phyloP scores from a whole-genome alignment of 2,113 vertebrate genomes.

The Heliornis fulica region DNA sequence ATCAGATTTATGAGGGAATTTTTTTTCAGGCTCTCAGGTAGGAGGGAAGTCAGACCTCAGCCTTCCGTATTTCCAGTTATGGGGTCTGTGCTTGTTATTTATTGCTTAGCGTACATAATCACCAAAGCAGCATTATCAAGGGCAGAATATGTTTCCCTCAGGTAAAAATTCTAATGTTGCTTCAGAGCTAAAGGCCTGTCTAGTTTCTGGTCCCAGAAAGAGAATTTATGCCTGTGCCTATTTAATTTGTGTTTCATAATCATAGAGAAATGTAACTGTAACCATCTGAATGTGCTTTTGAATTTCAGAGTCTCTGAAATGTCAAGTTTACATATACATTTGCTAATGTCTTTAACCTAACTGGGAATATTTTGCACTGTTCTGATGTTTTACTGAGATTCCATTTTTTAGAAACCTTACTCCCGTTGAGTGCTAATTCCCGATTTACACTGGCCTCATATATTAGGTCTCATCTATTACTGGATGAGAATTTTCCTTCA shows the following conservation, averaged over 20 bases:
- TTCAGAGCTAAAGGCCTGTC: neutral
- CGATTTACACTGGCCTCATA: neutral
- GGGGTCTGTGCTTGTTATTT: neutral
- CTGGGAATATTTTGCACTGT: neutral
- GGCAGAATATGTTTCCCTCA: neutral
- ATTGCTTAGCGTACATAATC: neutral
- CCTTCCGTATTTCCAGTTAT: neutral
- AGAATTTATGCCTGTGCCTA: neutral
- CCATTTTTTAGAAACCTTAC: neutral
- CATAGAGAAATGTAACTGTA: neutral
- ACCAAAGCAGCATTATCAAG: neutral
- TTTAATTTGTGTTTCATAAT: neutral
- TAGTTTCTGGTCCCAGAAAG: neutral
- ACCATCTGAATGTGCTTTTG: neutral
- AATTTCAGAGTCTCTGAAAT: neutral
- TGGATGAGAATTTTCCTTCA: slow-evolving; percentile 51
- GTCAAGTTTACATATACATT: neutral
- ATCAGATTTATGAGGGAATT: neutral
- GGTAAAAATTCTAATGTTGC: neutral
- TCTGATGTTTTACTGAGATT: neutral
- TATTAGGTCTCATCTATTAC: slow-evolving; percentile 31
- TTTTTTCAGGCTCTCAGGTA: neutral
- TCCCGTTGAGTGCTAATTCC: neutral
- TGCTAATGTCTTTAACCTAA: neutral
- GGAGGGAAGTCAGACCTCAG: neutral